phyloP scores from a whole-genome alignment of 2,888 invertebrate genomes.

The Nemotelus pantherinus region DNA sequence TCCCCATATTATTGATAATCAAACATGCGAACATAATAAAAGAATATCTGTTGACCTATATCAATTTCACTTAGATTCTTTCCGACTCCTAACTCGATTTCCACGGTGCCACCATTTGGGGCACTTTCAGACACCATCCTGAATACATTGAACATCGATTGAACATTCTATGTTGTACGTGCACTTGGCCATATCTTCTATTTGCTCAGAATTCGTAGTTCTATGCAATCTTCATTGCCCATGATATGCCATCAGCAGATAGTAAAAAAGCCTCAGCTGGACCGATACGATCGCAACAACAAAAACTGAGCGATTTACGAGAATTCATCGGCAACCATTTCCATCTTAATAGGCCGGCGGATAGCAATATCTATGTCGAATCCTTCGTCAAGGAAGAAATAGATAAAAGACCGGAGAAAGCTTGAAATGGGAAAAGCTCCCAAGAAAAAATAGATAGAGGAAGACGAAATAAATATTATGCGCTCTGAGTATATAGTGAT shows the following conservation, averaged over 20 bases:
- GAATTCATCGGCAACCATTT: slow-evolving; percentile 8
- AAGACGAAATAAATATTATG: neutral
- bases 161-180: too few species aligned
- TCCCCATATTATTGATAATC: too few species aligned
- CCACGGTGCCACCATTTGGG: too few species aligned
- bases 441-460: neutral
- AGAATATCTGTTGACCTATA: too few species aligned
- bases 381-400: slow-evolving; percentile 17
- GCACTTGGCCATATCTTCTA: too few species aligned
- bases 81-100: too few species aligned
- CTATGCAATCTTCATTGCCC: neutral
- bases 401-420: neutral
- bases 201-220: too few species aligned
- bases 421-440: neutral
- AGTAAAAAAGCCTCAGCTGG: neutral
- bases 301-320: slow-evolving; percentile 7
- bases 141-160: too few species aligned
- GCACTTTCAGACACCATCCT: too few species aligned
- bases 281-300: neutral
- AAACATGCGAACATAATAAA: too few species aligned
- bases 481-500: neutral
- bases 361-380: slow-evolving; percentile 13
- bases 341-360: slow-evolving; percentile 11
- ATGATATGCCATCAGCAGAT: slow-evolving; percentile 3
- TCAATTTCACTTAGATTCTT: too few species aligned